Conservation (phyloP, 2,113 vertebrate species). For the Arenaria interpres region DNA sequence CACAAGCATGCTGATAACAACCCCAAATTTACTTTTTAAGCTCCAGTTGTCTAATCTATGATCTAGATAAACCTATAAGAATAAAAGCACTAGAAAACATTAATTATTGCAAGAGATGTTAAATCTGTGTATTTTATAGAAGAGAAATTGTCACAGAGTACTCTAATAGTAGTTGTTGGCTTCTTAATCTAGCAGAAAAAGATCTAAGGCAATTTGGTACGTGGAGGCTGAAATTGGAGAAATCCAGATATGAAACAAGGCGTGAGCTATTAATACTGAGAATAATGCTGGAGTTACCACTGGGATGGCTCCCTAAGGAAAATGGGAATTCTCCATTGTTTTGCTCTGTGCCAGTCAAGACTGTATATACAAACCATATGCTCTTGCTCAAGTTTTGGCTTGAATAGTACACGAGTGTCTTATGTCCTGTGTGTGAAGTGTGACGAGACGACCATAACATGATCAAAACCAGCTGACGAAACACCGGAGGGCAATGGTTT, state of each 20-base stretch:
- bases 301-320: background rate
- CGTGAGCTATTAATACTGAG: background rate
- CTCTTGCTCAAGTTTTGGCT: background rate
- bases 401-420: background rate
- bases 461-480: background rate
- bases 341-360: background rate
- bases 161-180: background rate
- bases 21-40: background rate
- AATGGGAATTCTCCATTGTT: constrained; percentile 25
- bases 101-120: background rate
- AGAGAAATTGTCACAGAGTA: background rate
- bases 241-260: background rate
- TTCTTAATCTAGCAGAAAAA: background rate
- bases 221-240: background rate
- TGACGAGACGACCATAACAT: background rate
- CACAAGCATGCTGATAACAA: background rate
- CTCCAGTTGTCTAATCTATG: background rate
- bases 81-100: background rate
- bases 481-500: background rate
- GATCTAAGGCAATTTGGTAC: background rate
- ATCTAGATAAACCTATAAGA: background rate
- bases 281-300: background rate
- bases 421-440: background rate
- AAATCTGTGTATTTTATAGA: background rate
- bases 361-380: background rate